Conservation (phyloP, 2,113 vertebrate genomes). For the Orthonyx spaldingii region DNA sequence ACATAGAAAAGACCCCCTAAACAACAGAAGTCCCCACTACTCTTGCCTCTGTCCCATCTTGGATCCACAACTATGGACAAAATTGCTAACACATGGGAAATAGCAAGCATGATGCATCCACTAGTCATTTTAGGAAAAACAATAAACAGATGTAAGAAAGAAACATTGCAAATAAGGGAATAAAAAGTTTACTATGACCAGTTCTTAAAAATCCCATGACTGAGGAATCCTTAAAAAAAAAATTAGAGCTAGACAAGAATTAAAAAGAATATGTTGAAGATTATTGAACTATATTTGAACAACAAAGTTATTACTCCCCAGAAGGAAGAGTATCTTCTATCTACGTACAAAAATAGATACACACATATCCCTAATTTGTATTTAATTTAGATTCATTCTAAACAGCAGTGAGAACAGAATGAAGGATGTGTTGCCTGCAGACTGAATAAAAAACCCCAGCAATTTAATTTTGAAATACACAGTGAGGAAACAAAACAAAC, state of each 20-base stretch:
- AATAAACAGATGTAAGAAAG: background rate
- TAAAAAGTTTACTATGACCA: background rate
- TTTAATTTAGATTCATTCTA: conserved; percentile 13
- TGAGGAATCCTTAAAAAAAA: background rate
- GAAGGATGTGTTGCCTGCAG: conserved; percentile 10
- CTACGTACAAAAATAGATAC: background rate
- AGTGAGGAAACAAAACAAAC: background rate
- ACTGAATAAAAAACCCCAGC: background rate
- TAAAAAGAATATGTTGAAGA: background rate
- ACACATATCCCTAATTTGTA: background rate
- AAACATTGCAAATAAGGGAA: background rate
- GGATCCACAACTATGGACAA: background rate
- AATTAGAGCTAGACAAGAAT: background rate
- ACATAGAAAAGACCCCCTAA: background rate
- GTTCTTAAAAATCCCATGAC: background rate
- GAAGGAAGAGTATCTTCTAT: background rate
- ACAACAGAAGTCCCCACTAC: background rate
- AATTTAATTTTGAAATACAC: conserved; percentile 6
- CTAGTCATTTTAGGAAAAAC: background rate
- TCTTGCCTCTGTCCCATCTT: background rate
- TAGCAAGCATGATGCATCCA: background rate
- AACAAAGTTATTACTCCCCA: background rate
- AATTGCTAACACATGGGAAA: background rate
- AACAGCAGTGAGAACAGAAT: conserved; percentile 10
- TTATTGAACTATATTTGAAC: background rate